phyloP scores from a whole-genome alignment of 30 jellyfish, hydroid and myxozoan species.

The Cassiopea andromeda region DNA sequence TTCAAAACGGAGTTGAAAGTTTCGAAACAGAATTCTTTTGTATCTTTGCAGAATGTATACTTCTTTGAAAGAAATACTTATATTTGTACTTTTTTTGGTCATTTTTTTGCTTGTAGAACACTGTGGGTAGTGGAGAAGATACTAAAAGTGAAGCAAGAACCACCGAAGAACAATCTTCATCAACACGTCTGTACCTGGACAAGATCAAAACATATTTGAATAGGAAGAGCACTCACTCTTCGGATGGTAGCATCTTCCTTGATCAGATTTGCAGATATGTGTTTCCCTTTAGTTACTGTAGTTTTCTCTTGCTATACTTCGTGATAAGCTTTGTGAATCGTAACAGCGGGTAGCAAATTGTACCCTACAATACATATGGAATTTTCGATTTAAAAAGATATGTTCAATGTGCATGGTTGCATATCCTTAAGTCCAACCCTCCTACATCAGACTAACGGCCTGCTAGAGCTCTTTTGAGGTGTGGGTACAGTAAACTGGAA shows the following conservation, averaged over 20 bases:
- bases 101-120: not conserved
- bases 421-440: too few relatives aligned
- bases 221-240: not conserved
- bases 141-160: not conserved
- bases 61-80: too few relatives aligned
- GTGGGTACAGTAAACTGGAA: too few relatives aligned
- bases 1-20: too few relatives aligned
- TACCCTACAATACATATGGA: too few relatives aligned
- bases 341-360: not conserved
- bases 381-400: too few relatives aligned
- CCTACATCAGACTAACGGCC: too few relatives aligned
- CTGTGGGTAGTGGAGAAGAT: not conserved
- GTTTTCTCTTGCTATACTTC: not conserved
- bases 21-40: too few relatives aligned
- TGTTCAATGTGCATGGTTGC: too few relatives aligned
- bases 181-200: not conserved
- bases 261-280: constrained; percentile 9
- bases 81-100: not conserved
- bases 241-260: not conserved
- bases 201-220: not conserved
- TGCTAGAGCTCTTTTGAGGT: too few relatives aligned
- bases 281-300: not conserved
- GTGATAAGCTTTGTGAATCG: not conserved
- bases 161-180: not conserved
- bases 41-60: too few relatives aligned